These are phyloP conservation scores for Criorhina ranunculi DNA, from an alignment of 2,888 invertebrate genomes.

Conservation along the genomic window DNA sequence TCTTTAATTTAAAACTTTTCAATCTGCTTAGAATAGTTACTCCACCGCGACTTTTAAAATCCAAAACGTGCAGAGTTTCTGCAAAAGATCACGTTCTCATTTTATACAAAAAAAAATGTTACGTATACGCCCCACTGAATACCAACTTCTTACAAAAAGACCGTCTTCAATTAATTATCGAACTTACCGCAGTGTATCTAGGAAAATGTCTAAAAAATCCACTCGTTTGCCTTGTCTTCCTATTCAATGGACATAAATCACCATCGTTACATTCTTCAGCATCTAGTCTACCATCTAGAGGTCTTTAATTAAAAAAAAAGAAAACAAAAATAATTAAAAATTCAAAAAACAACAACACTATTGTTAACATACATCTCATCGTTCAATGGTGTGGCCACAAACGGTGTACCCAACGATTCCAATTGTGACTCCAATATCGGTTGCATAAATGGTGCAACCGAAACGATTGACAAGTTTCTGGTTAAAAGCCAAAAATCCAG, in stretches of 20 bases:
- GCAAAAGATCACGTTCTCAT: background rate
- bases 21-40: too few species aligned
- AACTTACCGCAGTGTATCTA: constrained; percentile 81
- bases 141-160: background rate
- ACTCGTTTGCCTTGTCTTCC: constrained; percentile 81
- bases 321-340: constrained; percentile 9
- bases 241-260: constrained; percentile 79
- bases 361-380: constrained; percentile 79
- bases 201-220: constrained; percentile 83
- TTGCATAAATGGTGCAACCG: constrained; percentile 81
- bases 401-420: constrained; percentile 79
- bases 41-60: too few species aligned
- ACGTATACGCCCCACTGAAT: constrained; percentile 21
- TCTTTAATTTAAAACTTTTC: too few species aligned
- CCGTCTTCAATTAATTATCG: background rate
- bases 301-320: constrained; percentile 30
- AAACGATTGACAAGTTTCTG: constrained; percentile 82
- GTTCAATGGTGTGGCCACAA: constrained; percentile 80
- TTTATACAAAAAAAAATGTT: constrained; percentile 28
- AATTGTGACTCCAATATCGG: constrained; percentile 80
- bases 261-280: constrained; percentile 77
- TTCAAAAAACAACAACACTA: background rate
- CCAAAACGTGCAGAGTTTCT: too few species aligned
- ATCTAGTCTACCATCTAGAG: constrained; percentile 44
- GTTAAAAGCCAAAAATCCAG: constrained; percentile 84